Percentiles rank a stretch among this genome's conserved stretches.
Evolutionary conservation across 2,797 vertebrate genomes (phyloP).

Genomic region (Clarias laeviceps): DNA sequence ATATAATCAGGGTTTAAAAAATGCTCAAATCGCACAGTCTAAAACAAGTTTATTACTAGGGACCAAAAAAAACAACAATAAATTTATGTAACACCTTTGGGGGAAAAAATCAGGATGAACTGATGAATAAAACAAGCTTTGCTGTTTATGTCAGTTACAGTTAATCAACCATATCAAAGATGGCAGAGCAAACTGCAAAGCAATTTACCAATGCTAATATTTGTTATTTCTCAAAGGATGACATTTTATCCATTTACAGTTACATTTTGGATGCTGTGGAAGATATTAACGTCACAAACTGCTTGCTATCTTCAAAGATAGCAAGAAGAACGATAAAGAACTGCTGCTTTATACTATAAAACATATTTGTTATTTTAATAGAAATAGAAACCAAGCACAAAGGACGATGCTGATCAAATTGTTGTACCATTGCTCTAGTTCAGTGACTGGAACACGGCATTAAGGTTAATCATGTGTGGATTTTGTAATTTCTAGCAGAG

Average conservation of each 20-base stretch:
- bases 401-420: neutral
- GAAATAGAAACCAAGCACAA: neutral
- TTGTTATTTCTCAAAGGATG: neutral
- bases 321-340: too few relatives aligned
- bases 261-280: neutral
- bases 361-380: neutral
- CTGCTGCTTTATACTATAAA: neutral
- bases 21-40: too few relatives aligned
- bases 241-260: neutral
- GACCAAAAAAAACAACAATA: neutral
- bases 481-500: slow-evolving; percentile 34
- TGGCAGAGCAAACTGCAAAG: neutral
- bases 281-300: neutral
- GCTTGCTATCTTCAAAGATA: neutral
- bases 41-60: neutral
- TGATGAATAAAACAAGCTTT: neutral
- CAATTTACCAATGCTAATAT: neutral
- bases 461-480: slow-evolving; percentile 25
- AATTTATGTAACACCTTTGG: too few relatives aligned
- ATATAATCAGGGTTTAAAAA: too few relatives aligned
- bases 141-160: neutral
- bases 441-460: neutral
- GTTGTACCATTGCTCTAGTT: neutral
- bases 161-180: neutral
- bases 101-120: neutral